Conservation (phyloP, 2,888 invertebrate genomes). For the Loripinus fragilis region DNA sequence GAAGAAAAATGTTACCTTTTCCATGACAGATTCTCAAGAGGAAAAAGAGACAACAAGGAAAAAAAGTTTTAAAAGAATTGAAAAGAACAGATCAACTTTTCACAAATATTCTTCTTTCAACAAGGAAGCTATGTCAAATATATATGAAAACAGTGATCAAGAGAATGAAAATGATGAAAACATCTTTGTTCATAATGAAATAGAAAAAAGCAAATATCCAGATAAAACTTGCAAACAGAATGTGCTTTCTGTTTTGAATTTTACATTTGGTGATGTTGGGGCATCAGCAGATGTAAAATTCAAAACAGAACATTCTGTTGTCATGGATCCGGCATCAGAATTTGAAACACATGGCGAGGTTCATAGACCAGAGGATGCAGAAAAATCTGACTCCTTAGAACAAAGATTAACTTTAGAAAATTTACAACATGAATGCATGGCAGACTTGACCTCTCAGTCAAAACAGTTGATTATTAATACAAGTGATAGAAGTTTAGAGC, state of each 20-base stretch:
- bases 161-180: background rate
- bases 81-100: background rate
- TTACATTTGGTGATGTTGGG: background rate
- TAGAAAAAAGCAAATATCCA: background rate
- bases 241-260: background rate
- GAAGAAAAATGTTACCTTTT: slow-evolving; percentile 6
- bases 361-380: no score
- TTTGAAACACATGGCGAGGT: no score
- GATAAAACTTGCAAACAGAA: background rate
- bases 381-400: no score
- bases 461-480: no score
- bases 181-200: background rate
- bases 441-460: no score
- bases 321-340: no score
- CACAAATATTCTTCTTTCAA: background rate
- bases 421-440: no score
- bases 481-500: no score
- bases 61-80: background rate
- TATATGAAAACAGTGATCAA: background rate
- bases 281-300: no score
- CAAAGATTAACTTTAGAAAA: no score
- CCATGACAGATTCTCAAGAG: slow-evolving; percentile 14
- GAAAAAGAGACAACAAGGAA: background rate
- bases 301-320: no score
- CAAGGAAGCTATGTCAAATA: background rate